Percentiles rank a stretch among this genome's conserved stretches.
phyloP scores from a whole-genome alignment of 2,113 vertebrate genomes.

The Desmodus rotundus region DNA sequence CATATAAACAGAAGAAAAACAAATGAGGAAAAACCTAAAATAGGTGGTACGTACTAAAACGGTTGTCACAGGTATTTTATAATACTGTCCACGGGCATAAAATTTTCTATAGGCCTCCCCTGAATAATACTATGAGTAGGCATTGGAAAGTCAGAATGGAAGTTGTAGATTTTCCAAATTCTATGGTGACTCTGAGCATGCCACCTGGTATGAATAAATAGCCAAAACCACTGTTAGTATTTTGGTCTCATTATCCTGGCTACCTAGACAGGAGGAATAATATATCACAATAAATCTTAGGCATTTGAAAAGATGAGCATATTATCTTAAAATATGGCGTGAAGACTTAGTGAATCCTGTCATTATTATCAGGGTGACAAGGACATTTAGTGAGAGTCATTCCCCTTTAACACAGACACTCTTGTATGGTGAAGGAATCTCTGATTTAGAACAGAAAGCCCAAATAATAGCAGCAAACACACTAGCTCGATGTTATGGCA shows the following conservation, averaged over 20 bases:
- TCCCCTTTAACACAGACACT: not conserved
- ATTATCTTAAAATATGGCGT: not conserved
- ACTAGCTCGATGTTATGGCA: not conserved
- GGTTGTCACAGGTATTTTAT: constrained; percentile 19
- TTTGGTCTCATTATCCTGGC: not conserved
- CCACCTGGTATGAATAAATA: not conserved
- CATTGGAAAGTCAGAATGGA: not conserved
- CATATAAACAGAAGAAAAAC: constrained; percentile 66
- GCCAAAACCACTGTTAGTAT: not conserved
- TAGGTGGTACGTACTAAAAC: not conserved
- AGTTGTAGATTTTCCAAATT: not conserved
- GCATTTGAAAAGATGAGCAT: not conserved
- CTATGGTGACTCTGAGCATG: not conserved
- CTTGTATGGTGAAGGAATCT: not conserved
- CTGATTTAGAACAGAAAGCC: not conserved
- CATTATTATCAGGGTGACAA: not conserved
- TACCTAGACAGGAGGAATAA: not conserved
- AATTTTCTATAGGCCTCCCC: not conserved
- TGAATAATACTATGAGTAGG: not conserved
- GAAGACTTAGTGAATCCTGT: not conserved
- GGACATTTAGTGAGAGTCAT: not conserved
- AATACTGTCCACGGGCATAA: not conserved
- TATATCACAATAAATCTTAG: not conserved
- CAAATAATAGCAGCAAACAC: not conserved
- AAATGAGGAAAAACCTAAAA: constrained; percentile 63